Evolutionary conservation across 1,140 invertebrate species (phyloP), one percentile per base, ranked within the genome.

Genomic region (Bombus cullumanus): DNA sequence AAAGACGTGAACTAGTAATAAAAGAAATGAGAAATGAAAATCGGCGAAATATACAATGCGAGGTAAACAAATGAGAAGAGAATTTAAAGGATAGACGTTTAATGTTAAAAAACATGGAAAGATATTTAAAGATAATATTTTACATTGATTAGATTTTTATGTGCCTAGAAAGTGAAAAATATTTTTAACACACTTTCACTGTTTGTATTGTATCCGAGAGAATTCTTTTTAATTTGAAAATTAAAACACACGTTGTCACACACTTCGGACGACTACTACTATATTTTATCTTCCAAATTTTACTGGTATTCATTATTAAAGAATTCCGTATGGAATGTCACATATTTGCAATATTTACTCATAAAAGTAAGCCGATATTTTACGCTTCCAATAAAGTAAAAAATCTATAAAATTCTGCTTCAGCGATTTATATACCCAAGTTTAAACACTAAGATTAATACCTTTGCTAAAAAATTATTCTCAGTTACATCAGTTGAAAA

Each of bases 221-320:
- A 66, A 66, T 18, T 34, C 15, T 66, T 66, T 66, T 66, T 34
- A 34, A 66, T 18, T 34, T 66, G 31, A 66, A 66, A 66, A 66
- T 66, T 31, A 34, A 66, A 66, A 66, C n/a, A 66, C n/a, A 66
- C 31, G 31, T 62, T 34, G 64, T 66, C 8, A 34, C 31, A 6
- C 64, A 15, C 64, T 66, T 66, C 31, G 64, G 15, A 66, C 15
- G 15, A 66, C 64, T 66, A 15, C 64, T 31, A 34, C 15, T 66
- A 34, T 66, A 66, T 66, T 66, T 66, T 66, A 66, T 18, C 64
- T 66, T 66, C 31, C 31, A 34, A 66, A 66, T 66, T 66, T 66
- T 15, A 8, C 31, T 18, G 64, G 31, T 66, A 66, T 66, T 66
- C n/a, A 66, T 66, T 66, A 66, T 34, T 18, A 6, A 34, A 31